A percentile compares a stretch with the other conserved stretches of the same genome.
Evolutionary conservation across 23 tunicate species (phyloP).

Genomic region (Phallusia fumigata): DNA sequence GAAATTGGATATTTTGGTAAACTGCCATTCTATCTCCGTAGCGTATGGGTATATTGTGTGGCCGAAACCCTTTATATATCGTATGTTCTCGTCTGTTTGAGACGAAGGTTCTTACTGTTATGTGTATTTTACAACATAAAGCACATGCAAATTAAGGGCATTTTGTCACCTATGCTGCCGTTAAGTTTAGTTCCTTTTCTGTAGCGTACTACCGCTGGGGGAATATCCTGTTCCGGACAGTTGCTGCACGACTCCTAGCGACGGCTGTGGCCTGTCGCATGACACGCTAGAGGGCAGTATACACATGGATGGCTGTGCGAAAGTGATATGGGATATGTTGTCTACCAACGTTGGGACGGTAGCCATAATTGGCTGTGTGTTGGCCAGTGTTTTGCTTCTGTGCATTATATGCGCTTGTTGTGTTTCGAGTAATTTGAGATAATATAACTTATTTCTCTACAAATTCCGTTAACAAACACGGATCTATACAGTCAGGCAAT

Average conservation of each 20-base stretch:
- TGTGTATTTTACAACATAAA: no score
- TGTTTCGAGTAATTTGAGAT: not conserved
- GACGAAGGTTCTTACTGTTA: no score
- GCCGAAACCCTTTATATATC: no score
- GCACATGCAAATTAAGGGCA: no score
- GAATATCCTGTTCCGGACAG: conserved; percentile 44
- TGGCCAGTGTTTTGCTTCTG: conserved; percentile 16
- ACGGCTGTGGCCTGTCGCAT: conserved; percentile 28
- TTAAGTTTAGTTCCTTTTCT: not conserved
- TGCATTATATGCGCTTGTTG: conserved; percentile 23
- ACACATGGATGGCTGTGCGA: conserved; percentile 28
- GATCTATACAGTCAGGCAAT: no score
- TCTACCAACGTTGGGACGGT: conserved; percentile 10
- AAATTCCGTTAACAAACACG: no score
- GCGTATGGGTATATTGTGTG: no score
- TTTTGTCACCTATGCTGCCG: no score
- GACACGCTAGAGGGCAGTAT: not conserved
- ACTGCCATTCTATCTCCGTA: no score
- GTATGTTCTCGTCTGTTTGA: no score
- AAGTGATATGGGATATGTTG: conserved; percentile 14
- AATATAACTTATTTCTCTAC: no score
- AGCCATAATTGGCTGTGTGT: not conserved
- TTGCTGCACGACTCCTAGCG: conserved; percentile 29
- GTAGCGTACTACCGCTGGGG: conserved; percentile 17
- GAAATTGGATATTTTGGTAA: no score